A percentile compares a stretch with the other conserved stretches of the same genome.
phyloP scores from a whole-genome alignment of 2,888 invertebrate species.

The Eupithecia abbreviata region DNA sequence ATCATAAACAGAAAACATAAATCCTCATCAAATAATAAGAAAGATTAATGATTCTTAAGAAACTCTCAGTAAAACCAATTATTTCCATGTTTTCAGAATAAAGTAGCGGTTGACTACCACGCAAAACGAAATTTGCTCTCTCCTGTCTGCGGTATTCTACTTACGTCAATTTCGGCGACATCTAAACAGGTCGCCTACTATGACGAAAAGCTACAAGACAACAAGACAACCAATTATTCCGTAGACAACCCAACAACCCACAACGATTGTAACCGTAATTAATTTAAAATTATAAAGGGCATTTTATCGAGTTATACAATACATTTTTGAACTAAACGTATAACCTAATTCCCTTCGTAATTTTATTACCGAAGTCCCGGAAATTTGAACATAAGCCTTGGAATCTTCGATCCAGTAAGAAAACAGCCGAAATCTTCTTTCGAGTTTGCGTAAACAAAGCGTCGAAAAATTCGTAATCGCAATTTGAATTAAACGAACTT shows the following conservation, averaged over 20 bases:
- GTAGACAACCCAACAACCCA: constrained; percentile 42
- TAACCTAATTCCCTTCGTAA: constrained; percentile 56
- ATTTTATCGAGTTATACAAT: constrained; percentile 51
- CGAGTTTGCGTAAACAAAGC: constrained; percentile 44
- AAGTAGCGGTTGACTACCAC: not conserved
- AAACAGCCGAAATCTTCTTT: constrained; percentile 41
- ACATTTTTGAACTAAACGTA: constrained; percentile 52
- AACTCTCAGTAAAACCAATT: not conserved
- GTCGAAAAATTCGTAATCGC: constrained; percentile 33
- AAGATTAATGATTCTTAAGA: not conserved
- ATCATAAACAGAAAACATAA: not conserved
- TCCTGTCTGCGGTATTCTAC: constrained; percentile 29
- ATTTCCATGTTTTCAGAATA: constrained; percentile 8
- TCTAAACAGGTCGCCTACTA: constrained; percentile 32
- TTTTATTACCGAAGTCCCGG: constrained; percentile 53
- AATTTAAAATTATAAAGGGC: constrained; percentile 58
- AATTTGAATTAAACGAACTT: constrained; percentile 32
- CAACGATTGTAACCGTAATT: constrained; percentile 49
- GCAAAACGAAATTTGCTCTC: constrained; percentile 22
- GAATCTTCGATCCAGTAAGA: constrained; percentile 32
- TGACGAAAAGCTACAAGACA: constrained; percentile 46
- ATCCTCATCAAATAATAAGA: not conserved
- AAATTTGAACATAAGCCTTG: constrained; percentile 43
- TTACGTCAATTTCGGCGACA: constrained; percentile 37
- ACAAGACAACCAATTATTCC: constrained; percentile 53